Evolutionary conservation across 2,888 invertebrate species (phyloP), one percentile per base, ranked within the genome.

Genomic region (Eledona agricola): DNA sequence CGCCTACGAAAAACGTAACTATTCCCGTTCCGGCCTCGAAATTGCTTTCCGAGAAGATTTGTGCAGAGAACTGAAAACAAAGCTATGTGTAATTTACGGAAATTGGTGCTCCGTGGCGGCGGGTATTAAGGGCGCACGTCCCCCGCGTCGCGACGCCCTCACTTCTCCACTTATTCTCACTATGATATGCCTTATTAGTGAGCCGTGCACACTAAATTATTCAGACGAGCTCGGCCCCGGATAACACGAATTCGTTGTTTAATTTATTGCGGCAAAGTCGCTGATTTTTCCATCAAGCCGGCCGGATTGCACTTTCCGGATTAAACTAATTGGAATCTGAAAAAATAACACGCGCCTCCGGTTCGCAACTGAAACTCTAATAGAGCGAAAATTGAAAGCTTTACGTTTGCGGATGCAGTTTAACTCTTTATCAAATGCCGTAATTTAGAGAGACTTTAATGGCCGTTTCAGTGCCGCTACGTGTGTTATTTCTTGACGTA

Each of bases 51-150:
- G 75, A 71, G 73, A 74, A 78, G 77, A 79, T 79, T 80, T 79
- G 77, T 77, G 76, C 72, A 69, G 71, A 69, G 69, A 69, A 71
- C 72, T 69, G 72, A 72, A 79, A 80, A 79, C 78, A 80, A 80
- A 79, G 78, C 77, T 74, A 73, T 75, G 74, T 77, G 77, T 79
- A 78, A 78, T 78, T 79, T 78, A 77, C 73, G 78, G 73, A 77
- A 79, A 79, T 78, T 75, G 77, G 75, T 73, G 74, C 71, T 70
- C 67, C 63, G 66, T 61, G 65, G 64, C 66, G 64, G 57, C 64
- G 64, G 59, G 59, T 61, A 61, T 61, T 64, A 65, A 54, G 52
- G 55, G 51, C 43, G 47, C 50, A 42, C 57, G 38, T 40, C 42
- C 49, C 53, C 32, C 31, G 13, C 42, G 25, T 17, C 49, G 29